Conservation (phyloP, 2,888 invertebrate genomes). For the Metellina segmentata region DNA sequence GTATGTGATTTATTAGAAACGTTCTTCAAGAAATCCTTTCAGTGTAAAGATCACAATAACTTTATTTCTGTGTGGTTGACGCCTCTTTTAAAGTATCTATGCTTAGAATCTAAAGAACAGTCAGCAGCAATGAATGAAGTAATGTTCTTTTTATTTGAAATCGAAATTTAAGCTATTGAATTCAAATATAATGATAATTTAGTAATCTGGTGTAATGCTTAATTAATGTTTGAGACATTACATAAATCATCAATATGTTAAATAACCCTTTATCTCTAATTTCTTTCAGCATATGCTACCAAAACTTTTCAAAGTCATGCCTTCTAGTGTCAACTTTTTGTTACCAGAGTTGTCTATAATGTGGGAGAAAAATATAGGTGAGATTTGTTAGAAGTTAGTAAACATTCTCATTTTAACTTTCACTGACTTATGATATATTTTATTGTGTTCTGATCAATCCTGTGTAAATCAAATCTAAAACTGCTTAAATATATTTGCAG, state of each 20-base stretch:
- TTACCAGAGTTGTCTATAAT: conserved; percentile 25
- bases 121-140: conserved; percentile 83
- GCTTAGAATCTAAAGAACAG: conserved; percentile 78
- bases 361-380: conserved; percentile 49
- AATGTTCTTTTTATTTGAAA: conserved; percentile 65
- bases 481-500: background rate
- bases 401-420: background rate
- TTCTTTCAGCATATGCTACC: conserved; percentile 55
- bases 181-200: background rate
- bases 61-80: conserved; percentile 84
- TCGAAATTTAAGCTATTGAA: background rate
- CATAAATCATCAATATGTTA: background rate
- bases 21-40: conserved; percentile 83
- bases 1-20: conserved; percentile 84
- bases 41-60: conserved; percentile 80
- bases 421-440: background rate
- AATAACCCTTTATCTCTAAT: background rate
- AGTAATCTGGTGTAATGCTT: background rate
- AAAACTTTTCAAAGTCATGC: conserved; percentile 48
- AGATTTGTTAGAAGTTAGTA: background rate
- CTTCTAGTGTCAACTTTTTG: conserved; percentile 8
- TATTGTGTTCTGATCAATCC: background rate
- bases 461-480: background rate
- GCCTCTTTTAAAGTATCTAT: conserved; percentile 80
- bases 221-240: background rate